A percentile compares a stretch with the other conserved stretches of the same genome.
Evolutionary conservation across 2,113 vertebrate species (phyloP).

Genomic region (Mohoua ochrocephala): DNA sequence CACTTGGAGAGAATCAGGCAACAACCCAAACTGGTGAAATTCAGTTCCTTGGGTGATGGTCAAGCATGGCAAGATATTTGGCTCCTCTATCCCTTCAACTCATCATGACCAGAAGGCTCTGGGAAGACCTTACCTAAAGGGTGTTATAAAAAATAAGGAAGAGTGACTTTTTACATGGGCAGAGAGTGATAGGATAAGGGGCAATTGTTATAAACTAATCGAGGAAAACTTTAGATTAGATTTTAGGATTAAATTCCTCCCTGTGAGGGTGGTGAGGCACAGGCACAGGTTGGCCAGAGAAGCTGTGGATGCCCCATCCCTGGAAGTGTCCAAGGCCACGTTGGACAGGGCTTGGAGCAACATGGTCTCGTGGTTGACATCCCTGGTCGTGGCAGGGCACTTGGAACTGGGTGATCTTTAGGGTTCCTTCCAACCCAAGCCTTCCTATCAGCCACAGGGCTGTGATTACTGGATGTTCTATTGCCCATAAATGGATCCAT

Average conservation of each 20-base stretch:
- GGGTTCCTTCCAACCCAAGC: not conserved
- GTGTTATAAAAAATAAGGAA: not conserved
- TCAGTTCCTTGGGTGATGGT: not conserved
- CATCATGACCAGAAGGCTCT: not conserved
- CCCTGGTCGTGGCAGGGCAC: not conserved
- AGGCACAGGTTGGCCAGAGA: not conserved
- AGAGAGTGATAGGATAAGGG: not conserved
- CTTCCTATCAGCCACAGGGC: not conserved
- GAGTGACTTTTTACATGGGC: not conserved
- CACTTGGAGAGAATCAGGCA: not conserved
- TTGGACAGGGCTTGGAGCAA: not conserved
- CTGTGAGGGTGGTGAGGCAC: not conserved
- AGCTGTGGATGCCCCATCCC: not conserved
- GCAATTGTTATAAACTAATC: not conserved
- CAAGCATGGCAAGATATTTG: not conserved
- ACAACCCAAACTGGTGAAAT: not conserved
- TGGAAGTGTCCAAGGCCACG: not conserved
- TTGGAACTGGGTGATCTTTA: not conserved
- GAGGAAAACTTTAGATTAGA: not conserved
- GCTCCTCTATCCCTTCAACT: not conserved
- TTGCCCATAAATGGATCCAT: not conserved
- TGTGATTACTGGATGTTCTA: not conserved
- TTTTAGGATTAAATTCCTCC: not conserved
- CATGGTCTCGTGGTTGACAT: rapidly evolving
- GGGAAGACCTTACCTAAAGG: no score